Evolutionary conservation across 2,888 invertebrate genomes (phyloP).

Genomic region (Dasypolia templi): DNA sequence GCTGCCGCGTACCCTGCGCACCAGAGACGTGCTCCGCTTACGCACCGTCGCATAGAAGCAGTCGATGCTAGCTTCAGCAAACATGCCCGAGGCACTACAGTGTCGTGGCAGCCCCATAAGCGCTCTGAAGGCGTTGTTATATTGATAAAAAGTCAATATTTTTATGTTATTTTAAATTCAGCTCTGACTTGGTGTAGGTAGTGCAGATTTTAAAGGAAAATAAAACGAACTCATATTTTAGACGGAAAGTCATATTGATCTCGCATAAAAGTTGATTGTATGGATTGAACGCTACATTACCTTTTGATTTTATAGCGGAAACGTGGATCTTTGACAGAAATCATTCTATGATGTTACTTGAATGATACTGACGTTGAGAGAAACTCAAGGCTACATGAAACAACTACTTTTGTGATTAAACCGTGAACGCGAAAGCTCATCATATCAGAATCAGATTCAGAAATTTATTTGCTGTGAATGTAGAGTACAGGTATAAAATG

Average conservation of each 20-base stretch:
- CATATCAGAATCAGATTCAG: no score
- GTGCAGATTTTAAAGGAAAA: background rate
- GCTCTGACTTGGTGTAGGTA: background rate
- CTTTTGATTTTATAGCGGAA: slow-evolving; percentile 1
- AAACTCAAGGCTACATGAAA: background rate
- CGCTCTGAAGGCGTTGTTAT: no score
- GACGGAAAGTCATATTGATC: slow-evolving; percentile 3
- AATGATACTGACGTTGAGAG: background rate
- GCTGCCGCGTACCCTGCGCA: no score
- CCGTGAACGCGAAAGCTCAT: no score
- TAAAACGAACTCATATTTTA: slow-evolving; percentile 2
- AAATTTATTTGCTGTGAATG: no score
- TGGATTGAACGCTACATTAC: background rate
- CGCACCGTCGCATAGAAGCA: no score
- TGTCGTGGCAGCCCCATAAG: no score
- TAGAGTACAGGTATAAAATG: no score
- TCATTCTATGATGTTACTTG: background rate
- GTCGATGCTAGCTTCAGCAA: no score
- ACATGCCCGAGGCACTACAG: no score
- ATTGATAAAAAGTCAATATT: background rate
- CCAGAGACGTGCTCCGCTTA: no score
- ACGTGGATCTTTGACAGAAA: background rate
- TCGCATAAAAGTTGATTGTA: slow-evolving; percentile 8
- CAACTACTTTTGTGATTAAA: background rate
- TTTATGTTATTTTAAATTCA: background rate